These are phyloP conservation scores for Smithornis capensis DNA, from an alignment of 2,113 vertebrate genomes.

Conservation along the genomic window DNA sequence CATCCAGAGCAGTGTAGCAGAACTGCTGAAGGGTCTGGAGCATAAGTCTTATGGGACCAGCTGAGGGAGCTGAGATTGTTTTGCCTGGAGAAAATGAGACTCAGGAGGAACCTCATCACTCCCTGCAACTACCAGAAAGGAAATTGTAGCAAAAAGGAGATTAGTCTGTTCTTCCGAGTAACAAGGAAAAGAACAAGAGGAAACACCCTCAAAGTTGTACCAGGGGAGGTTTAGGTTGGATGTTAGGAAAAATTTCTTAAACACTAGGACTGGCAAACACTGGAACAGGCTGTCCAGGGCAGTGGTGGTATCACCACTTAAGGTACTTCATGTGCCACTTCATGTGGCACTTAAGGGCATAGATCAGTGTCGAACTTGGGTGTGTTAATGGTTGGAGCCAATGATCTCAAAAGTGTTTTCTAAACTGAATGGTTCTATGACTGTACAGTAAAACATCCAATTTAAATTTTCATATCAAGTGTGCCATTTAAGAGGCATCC, in stretches of 20 bases:
- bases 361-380: no score
- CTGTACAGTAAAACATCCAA: not conserved
- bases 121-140: no score
- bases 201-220: not conserved
- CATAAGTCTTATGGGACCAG: not conserved
- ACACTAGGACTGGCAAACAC: accelerated
- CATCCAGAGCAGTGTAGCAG: not conserved
- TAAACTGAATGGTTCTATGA: not conserved
- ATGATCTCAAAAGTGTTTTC: not conserved
- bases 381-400: not conserved
- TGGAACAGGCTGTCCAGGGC: not conserved
- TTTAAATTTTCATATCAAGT: not conserved
- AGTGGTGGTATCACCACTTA: not conserved
- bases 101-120: no score
- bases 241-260: not conserved
- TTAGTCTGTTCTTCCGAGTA: not conserved
- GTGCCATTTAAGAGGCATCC: not conserved
- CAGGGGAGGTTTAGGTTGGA: not conserved
- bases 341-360: no score
- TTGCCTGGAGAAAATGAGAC: not conserved
- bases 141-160: no score
- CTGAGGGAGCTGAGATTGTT: not conserved
- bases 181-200: not conserved
- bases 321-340: no score
- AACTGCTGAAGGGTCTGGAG: not conserved